Evolutionary conservation across 2,113 vertebrate genomes (phyloP).

Genomic region (Motacilla tschutschensis): DNA sequence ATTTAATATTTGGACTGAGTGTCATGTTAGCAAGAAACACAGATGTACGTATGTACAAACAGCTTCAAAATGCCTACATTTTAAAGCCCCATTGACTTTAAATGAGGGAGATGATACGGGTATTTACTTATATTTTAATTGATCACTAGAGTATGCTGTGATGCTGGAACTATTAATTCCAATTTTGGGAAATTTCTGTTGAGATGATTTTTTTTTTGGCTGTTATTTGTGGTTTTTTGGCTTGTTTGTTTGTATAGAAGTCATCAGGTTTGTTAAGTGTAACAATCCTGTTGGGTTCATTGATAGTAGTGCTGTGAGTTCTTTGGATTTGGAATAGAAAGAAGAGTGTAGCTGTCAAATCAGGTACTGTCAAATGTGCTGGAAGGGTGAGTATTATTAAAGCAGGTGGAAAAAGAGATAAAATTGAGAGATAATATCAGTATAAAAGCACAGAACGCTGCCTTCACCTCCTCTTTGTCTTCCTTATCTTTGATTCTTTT

Average conservation of each 20-base stretch:
- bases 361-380: background rate
- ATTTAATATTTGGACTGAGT: conserved; percentile 39
- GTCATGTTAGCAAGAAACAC: background rate
- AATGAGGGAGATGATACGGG: background rate
- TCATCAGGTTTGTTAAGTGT: background rate
- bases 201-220: background rate
- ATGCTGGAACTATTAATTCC: conserved; percentile 5
- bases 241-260: background rate
- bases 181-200: background rate
- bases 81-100: background rate
- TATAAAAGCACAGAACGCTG: background rate
- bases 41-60: background rate
- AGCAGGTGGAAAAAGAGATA: background rate
- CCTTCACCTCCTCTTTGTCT: background rate
- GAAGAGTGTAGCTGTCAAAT: background rate
- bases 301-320: background rate
- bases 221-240: background rate
- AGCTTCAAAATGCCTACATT: background rate
- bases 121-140: conserved; percentile 9
- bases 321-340: background rate
- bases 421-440: background rate
- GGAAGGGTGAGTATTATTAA: background rate
- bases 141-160: conserved; percentile 52
- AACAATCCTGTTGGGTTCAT: background rate
- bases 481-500: background rate